A percentile compares a stretch with the other conserved stretches of the same genome.
phyloP scores from a whole-genome alignment of 2,113 vertebrate species.

The Daboia siamensis region DNA sequence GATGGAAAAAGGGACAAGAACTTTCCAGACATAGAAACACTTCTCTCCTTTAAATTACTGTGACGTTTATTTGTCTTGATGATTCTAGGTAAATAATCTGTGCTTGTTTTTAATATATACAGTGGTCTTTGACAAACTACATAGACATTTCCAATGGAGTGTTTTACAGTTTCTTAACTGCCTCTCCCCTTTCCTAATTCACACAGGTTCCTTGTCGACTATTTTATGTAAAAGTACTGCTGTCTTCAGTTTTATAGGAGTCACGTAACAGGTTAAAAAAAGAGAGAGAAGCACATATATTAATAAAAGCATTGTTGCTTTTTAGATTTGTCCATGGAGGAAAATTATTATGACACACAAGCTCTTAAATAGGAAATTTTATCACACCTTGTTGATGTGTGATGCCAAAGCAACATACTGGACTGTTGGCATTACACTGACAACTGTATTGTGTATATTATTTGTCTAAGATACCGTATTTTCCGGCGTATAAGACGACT shows the following conservation, averaged over 20 bases:
- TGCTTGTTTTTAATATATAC: background rate
- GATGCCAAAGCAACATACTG: background rate
- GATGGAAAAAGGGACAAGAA: background rate
- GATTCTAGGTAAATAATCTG: background rate
- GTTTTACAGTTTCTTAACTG: background rate
- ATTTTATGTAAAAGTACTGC: background rate
- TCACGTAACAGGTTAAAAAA: background rate
- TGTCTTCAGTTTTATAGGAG: background rate
- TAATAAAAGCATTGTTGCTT: background rate
- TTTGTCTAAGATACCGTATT: background rate
- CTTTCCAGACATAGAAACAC: background rate
- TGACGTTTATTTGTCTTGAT: background rate
- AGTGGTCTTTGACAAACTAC: background rate
- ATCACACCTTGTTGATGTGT: background rate
- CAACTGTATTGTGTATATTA: background rate
- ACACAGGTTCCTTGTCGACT: background rate
- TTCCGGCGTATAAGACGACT: too few species aligned
- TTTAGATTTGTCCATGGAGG: background rate
- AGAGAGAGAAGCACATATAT: background rate
- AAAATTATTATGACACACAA: background rate
- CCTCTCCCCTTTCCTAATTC: background rate
- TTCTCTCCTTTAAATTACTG: background rate
- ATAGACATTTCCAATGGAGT: background rate
- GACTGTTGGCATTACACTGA: background rate
- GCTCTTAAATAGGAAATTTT: background rate